A percentile compares a stretch with the other conserved stretches of the same genome.
Evolutionary conservation across 1,140 invertebrate species (phyloP).

Genomic region (Eubasilissa regina): DNA sequence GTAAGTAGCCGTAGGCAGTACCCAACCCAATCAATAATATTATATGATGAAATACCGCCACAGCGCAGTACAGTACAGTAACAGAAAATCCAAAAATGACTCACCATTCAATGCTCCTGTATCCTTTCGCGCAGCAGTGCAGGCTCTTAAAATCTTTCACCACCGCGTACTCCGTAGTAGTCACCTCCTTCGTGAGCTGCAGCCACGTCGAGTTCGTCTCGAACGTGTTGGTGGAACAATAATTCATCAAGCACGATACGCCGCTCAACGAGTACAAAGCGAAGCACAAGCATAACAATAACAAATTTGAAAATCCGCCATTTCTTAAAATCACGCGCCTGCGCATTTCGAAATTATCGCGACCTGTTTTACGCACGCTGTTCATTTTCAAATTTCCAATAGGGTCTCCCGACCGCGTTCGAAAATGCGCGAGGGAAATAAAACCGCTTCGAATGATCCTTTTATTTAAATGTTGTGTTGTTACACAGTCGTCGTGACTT

Average conservation of each 20-base stretch:
- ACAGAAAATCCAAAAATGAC: slow-evolving; percentile 60
- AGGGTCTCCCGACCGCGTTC: background rate
- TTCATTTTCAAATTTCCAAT: background rate
- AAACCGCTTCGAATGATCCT: background rate
- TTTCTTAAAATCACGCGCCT: background rate
- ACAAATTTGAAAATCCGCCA: slow-evolving; percentile 15
- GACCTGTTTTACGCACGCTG: background rate
- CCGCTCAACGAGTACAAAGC: slow-evolving; percentile 5
- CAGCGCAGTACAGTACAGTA: too few relatives aligned
- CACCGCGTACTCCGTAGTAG: slow-evolving; percentile 77
- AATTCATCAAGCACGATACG: slow-evolving; percentile 62
- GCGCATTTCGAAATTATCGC: too few relatives aligned
- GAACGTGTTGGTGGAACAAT: slow-evolving; percentile 68
- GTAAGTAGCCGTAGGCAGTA: too few relatives aligned
- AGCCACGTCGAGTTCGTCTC: slow-evolving; percentile 70
- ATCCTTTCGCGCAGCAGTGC: slow-evolving; percentile 82
- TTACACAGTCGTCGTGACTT: background rate
- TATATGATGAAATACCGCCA: too few relatives aligned
- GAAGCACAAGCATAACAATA: background rate
- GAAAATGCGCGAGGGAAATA: too few relatives aligned
- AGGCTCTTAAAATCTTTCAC: slow-evolving; percentile 81
- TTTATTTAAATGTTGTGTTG: background rate
- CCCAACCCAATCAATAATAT: too few relatives aligned
- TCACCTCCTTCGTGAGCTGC: slow-evolving; percentile 81
- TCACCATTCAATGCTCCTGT: slow-evolving; percentile 85